phyloP scores from a whole-genome alignment of 2,888 invertebrate genomes.

The Drosophila melanocephala region DNA sequence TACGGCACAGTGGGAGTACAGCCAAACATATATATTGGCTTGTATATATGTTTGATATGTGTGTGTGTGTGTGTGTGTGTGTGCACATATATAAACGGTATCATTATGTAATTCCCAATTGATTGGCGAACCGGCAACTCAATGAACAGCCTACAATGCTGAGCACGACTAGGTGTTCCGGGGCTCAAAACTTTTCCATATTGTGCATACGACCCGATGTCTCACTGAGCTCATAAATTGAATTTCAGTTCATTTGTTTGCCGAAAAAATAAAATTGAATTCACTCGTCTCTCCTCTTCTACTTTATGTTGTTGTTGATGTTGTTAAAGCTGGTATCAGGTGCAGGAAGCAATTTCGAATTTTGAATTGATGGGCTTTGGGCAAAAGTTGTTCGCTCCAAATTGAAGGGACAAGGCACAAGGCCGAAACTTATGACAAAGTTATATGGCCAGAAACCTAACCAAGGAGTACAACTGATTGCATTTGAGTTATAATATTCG shows the following conservation, averaged over 20 bases:
- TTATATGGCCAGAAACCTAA: slow-evolving; percentile 3
- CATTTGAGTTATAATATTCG: slow-evolving; percentile 15
- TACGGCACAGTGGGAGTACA: slow-evolving; percentile 33
- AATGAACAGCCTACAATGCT: slow-evolving; percentile 49
- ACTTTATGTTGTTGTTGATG: not conserved
- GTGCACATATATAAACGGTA: not conserved
- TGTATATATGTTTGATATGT: not conserved
- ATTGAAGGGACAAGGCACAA: slow-evolving; percentile 4
- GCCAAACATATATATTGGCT: not conserved
- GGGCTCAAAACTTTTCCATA: slow-evolving; percentile 29
- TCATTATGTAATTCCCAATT: slow-evolving; percentile 62
- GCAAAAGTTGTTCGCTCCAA: slow-evolving; percentile 22
- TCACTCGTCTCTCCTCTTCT: not conserved
- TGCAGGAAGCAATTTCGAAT: slow-evolving; percentile 28
- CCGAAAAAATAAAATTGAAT: slow-evolving; percentile 49
- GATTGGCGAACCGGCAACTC: slow-evolving; percentile 48
- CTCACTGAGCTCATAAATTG: slow-evolving; percentile 43
- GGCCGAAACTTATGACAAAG: slow-evolving; percentile 9
- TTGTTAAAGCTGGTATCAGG: slow-evolving; percentile 29
- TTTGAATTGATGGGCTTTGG: slow-evolving; percentile 10
- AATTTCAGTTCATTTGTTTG: slow-evolving; percentile 52
- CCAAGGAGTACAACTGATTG: slow-evolving; percentile 23
- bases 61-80: not conserved
- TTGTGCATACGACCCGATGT: slow-evolving; percentile 46
- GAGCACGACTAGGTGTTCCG: slow-evolving; percentile 3